Conservation (phyloP, 2,797 vertebrate species). For the Buphagus erythrorhynchus region DNA sequence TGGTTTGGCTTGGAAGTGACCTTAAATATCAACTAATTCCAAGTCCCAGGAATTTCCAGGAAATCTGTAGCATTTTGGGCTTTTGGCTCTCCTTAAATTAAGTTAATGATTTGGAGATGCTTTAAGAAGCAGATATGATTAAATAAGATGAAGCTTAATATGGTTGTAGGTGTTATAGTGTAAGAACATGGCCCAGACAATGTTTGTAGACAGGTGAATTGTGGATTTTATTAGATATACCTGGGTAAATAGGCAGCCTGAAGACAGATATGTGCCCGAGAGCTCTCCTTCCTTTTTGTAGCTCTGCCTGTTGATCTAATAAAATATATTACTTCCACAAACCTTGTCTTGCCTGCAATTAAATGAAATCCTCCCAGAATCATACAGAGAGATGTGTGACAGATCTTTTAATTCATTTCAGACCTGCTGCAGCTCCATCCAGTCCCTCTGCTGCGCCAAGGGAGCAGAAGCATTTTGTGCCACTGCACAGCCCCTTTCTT, state of each 20-base stretch:
- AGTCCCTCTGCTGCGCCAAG: background rate
- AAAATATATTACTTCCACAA: background rate
- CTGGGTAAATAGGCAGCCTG: background rate
- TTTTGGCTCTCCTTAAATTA: background rate
- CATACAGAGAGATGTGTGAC: background rate
- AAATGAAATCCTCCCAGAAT: background rate
- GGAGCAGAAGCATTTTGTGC: background rate
- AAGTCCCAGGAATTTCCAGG: background rate
- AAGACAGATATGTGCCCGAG: background rate
- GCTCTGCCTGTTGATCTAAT: background rate
- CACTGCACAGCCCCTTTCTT: background rate
- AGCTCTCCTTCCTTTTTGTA: background rate
- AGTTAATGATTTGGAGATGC: background rate
- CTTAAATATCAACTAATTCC: background rate
- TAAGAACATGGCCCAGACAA: background rate
- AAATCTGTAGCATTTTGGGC: background rate
- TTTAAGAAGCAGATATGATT: background rate
- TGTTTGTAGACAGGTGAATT: background rate
- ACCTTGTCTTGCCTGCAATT: background rate
- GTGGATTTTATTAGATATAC: background rate
- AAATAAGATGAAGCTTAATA: background rate
- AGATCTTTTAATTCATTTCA: constrained; percentile 23
- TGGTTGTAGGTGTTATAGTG: background rate
- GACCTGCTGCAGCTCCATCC: background rate
- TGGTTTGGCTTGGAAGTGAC: background rate